These are phyloP conservation scores for Petrolisthes manimaculis DNA, from an alignment of 2,888 invertebrate genomes.

Conservation along the genomic window DNA sequence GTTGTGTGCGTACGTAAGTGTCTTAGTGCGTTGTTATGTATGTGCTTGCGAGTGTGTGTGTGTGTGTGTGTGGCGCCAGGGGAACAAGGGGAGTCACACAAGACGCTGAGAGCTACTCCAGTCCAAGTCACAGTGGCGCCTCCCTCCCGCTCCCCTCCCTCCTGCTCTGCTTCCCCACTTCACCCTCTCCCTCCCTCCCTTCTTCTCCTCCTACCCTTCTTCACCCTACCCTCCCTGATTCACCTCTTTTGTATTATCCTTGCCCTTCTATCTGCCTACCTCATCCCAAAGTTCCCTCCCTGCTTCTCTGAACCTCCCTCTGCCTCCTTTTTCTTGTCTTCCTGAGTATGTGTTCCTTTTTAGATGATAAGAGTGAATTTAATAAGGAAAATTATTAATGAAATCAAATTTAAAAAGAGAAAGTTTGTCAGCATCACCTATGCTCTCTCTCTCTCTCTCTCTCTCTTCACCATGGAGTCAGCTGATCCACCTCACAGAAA, in stretches of 20 bases:
- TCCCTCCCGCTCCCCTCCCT: neutral
- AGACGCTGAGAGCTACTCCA: neutral
- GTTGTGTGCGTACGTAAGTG: neutral
- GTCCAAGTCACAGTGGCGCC: neutral
- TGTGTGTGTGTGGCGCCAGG: neutral
- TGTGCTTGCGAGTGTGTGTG: neutral
- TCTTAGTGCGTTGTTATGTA: neutral
- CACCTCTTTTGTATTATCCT: constrained; percentile 14
- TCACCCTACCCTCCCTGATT: neutral
- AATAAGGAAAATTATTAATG: no score
- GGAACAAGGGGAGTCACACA: constrained; percentile 10
- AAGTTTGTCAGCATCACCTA: neutral
- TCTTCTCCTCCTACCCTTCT: neutral
- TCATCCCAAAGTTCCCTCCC: neutral
- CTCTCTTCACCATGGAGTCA: neutral
- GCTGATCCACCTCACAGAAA: neutral
- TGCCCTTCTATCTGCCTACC: neutral
- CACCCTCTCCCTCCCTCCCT: neutral
- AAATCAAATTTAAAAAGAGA: neutral
- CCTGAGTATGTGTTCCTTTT: neutral
- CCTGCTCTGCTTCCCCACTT: neutral
- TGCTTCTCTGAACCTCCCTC: neutral
- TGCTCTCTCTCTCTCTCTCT: neutral
- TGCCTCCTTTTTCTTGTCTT: neutral
- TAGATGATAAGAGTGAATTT: no score